These are phyloP conservation scores for Sinohyriopsis cumingii DNA, from an alignment of 2,888 invertebrate genomes.

Conservation along the genomic window DNA sequence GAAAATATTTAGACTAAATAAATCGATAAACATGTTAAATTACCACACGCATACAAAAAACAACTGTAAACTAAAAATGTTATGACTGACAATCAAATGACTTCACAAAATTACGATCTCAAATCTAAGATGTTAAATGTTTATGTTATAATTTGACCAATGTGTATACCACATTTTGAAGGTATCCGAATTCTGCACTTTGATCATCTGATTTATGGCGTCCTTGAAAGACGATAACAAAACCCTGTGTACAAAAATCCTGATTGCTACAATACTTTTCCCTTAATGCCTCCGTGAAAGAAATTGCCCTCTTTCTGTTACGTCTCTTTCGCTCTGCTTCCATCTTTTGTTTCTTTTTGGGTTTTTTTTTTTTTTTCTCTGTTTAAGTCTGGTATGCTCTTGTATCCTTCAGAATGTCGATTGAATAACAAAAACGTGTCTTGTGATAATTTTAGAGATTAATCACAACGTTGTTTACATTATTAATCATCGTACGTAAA, in stretches of 20 bases:
- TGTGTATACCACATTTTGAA: slow-evolving; percentile 55
- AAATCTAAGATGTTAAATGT: too few relatives aligned
- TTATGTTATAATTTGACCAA: background rate
- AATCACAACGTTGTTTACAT: too few relatives aligned
- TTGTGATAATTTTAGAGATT: too few relatives aligned
- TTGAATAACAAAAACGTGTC: too few relatives aligned
- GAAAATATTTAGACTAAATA: background rate
- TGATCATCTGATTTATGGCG: slow-evolving; percentile 46
- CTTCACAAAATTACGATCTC: too few relatives aligned
- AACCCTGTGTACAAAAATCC: slow-evolving; percentile 29
- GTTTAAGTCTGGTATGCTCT: too few relatives aligned
- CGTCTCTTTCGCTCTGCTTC: slow-evolving; percentile 13
- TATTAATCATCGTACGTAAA: too few relatives aligned
- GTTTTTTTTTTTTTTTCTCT: too few relatives aligned
- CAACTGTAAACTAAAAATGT: background rate
- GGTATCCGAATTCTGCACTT: slow-evolving; percentile 58
- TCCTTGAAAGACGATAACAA: slow-evolving; percentile 50
- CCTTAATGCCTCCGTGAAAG: slow-evolving; percentile 55
- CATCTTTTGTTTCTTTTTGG: slow-evolving; percentile 11
- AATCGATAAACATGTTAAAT: background rate
- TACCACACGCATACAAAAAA: background rate
- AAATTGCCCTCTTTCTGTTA: slow-evolving; percentile 21
- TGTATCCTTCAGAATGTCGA: too few relatives aligned
- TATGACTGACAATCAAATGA: background rate
- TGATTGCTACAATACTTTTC: slow-evolving; percentile 54